Evolutionary conservation across 2,113 vertebrate species (phyloP).

Genomic region (Malaclemys terrapin): DNA sequence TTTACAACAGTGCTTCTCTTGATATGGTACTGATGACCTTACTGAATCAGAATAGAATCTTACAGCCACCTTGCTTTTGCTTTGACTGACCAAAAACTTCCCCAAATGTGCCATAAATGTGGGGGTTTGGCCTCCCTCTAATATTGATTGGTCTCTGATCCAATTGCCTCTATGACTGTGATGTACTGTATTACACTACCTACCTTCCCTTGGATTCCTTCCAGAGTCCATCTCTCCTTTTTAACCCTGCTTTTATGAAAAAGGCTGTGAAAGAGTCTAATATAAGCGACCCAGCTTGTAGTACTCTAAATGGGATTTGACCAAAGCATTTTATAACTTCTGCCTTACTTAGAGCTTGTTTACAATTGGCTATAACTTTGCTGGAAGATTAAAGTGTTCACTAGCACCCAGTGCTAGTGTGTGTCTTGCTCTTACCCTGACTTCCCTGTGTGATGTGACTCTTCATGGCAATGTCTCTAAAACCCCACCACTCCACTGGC

Average conservation of each 20-base stretch:
- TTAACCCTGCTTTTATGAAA: background rate
- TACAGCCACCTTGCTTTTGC: accelerated
- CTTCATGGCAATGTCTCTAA: accelerated
- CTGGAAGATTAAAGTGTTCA: accelerated
- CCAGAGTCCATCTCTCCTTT: background rate
- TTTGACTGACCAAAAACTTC: background rate
- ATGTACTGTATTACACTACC: accelerated
- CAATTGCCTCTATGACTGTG: background rate
- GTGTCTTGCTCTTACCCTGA: accelerated
- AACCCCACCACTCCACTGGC: background rate
- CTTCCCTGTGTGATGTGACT: background rate
- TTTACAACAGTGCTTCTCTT: background rate
- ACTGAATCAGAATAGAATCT: background rate
- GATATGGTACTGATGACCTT: background rate
- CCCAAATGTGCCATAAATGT: accelerated
- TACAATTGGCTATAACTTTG: background rate
- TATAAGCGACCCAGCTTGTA: too few relatives aligned
- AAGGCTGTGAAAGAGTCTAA: background rate
- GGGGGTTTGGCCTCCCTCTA: background rate
- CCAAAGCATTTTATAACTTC: background rate
- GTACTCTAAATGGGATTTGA: background rate
- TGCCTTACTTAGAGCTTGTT: background rate
- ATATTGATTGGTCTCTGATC: background rate
- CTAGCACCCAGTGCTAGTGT: background rate
- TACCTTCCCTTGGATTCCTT: background rate